These are phyloP conservation scores for Chaetura pelagica DNA, from an alignment of 2,113 vertebrate genomes.

Conservation along the genomic window DNA sequence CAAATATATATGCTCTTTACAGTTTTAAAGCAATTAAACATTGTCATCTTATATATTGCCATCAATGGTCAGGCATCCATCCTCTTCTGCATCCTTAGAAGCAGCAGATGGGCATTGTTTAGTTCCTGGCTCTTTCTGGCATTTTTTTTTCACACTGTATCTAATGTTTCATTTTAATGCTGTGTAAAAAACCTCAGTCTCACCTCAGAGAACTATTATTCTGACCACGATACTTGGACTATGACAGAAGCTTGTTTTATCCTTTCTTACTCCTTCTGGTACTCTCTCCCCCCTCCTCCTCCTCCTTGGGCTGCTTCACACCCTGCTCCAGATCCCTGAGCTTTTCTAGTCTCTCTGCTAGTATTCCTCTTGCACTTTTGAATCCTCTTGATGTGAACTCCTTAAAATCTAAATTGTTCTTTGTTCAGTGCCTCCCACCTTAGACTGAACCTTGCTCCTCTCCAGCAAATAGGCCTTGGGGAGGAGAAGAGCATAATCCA, in stretches of 20 bases:
- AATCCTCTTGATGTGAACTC: neutral
- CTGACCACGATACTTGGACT: neutral
- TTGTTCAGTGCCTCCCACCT: neutral
- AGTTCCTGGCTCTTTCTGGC: neutral
- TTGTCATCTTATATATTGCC: neutral
- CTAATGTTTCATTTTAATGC: neutral
- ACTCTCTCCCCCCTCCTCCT: neutral
- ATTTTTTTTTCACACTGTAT: neutral
- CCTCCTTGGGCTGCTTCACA: neutral
- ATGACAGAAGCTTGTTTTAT: neutral
- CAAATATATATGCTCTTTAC: neutral
- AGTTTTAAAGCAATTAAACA: neutral
- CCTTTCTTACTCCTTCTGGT: neutral
- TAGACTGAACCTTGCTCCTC: neutral
- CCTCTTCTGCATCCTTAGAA: neutral
- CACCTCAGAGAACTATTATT: neutral
- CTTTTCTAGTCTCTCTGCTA: neutral
- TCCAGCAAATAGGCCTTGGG: no score
- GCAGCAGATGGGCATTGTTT: neutral
- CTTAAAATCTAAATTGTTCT: neutral
- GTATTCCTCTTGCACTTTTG: neutral
- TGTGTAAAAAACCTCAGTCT: neutral
- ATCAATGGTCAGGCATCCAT: neutral
- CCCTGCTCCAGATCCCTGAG: neutral
- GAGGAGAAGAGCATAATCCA: neutral